Base-by-base conservation (phyloP, 2,113 vertebrate genomes). In the Tringa solitaria region DNA sequence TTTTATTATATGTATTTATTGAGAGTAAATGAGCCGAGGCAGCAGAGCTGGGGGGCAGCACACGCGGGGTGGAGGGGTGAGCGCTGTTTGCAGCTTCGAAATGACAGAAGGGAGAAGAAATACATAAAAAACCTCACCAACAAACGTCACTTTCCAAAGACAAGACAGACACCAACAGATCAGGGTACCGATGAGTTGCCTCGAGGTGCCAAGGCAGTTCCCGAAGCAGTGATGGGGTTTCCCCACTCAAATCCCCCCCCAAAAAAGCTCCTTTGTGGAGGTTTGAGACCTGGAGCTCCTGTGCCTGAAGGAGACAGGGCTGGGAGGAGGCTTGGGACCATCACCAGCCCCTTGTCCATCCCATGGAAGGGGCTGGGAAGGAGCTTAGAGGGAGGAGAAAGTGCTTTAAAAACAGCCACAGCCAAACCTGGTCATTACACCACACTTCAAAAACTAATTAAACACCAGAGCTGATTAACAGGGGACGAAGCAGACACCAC, bases 61-160 rank as follows among this genome's bases (percentile, higher is more conserved):
- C 48, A 17, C 0, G 2, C 24, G 3, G 0, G 6, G 12, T 3
- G 9, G 27, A 7, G 33, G 35, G 46, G n/a, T 2, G 20, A 77
- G 24, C 2, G 10, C 14, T 2, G 0, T 3, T 41, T 15, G 17
- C 46, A 51, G 83, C 48, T 59, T 90, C 75, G n/a, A 19, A 18
- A 4, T 3, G 24, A 68, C 43, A 84, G 32, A 43, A 93, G 4
- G 10, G 6, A n/a, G 78, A 59, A 72, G 61, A 86, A 45, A 7
- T 1, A 64, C 19, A 77, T 32, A 14, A 74, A 86, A 86, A 69
- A 26, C 14, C 8, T 45, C 54, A 41, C 11, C 1, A 12, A 64
- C 37, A 65, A n/a, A 35, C 56, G 28, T 35, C 32, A 30, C 19
- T 56, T 84, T 30, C 56, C 60, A 23, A 65, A 75, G 54, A 63